A percentile compares a stretch with the other conserved stretches of the same genome.
These are phyloP conservation scores for Patella caerulea DNA, from an alignment of 2,888 invertebrate species.

Conservation along the genomic window DNA sequence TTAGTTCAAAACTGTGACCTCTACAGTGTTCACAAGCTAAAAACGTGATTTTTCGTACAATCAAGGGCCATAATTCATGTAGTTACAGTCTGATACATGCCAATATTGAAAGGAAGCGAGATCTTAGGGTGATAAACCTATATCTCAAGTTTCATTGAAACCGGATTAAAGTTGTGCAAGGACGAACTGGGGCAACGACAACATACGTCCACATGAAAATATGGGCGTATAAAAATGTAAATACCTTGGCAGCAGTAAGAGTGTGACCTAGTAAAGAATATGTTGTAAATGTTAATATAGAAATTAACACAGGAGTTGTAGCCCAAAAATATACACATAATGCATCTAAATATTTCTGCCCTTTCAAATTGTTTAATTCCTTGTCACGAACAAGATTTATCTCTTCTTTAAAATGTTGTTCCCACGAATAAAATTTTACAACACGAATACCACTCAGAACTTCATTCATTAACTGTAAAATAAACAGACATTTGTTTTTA, in stretches of 20 bases:
- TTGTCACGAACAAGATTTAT: constrained; percentile 74
- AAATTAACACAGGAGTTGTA: constrained; percentile 87
- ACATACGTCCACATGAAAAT: too few relatives aligned
- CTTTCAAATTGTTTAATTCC: constrained; percentile 85
- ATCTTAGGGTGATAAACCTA: too few relatives aligned
- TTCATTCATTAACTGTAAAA: constrained; percentile 82
- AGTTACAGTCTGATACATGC: too few relatives aligned
- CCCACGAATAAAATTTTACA: constrained; percentile 95
- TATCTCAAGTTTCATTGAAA: too few relatives aligned
- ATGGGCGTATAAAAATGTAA: constrained; percentile 8
- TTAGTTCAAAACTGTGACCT: too few relatives aligned
- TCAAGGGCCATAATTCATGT: too few relatives aligned
- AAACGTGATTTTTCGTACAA: too few relatives aligned
- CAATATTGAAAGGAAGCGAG: too few relatives aligned
- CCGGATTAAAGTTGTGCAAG: too few relatives aligned
- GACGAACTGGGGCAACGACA: too few relatives aligned
- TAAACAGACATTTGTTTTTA: background rate
- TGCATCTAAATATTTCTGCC: constrained; percentile 95
- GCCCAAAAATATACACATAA: constrained; percentile 99
- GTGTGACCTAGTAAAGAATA: constrained; percentile 77
- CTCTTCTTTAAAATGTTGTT: constrained; percentile 83
- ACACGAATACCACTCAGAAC: constrained; percentile 88
- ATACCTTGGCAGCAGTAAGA: constrained; percentile 87
- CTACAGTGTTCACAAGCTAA: too few relatives aligned
- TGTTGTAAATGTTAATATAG: constrained; percentile 73